A percentile compares a stretch with the other conserved stretches of the same genome.
Evolutionary conservation across 2,888 invertebrate species (phyloP).

Genomic region (Drosophila trichaetosa): DNA sequence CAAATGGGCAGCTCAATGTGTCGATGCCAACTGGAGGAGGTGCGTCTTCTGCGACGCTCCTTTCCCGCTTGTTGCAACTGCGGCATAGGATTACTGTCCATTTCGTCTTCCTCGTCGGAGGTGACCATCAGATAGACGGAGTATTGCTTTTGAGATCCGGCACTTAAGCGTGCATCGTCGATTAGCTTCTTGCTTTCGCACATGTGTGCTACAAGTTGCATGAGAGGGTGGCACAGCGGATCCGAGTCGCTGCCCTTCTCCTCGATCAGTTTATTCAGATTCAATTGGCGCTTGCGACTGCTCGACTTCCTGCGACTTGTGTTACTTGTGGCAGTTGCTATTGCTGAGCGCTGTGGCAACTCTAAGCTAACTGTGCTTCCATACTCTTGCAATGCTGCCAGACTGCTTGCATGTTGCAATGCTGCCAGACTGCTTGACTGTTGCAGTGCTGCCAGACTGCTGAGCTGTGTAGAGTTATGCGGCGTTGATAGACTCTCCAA

Average conservation of each 20-base stretch:
- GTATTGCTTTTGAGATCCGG: conserved; percentile 40
- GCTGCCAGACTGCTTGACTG: neutral
- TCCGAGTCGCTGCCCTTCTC: conserved; percentile 14
- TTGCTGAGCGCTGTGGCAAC: neutral
- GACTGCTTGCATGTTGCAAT: neutral
- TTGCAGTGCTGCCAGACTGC: neutral
- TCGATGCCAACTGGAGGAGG: neutral
- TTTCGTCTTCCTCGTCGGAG: conserved; percentile 55
- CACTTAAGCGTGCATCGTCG: conserved; percentile 21
- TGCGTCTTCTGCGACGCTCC: neutral
- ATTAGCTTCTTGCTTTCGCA: conserved; percentile 21
- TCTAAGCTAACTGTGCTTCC: neutral
- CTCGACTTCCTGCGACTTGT: neutral
- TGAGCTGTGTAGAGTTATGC: neutral
- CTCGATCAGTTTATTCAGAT: conserved; percentile 46
- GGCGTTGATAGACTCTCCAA: neutral
- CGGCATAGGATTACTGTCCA: neutral
- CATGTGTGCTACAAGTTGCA: conserved; percentile 51
- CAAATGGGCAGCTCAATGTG: neutral
- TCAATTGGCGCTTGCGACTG: conserved; percentile 24
- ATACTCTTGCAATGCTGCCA: neutral
- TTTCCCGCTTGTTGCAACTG: neutral
- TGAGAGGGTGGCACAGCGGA: conserved; percentile 41
- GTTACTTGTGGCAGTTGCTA: neutral
- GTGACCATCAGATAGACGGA: conserved; percentile 55